Base-by-base conservation (phyloP, 2,888 invertebrate species). In the Nomada goodeniana region DNA sequence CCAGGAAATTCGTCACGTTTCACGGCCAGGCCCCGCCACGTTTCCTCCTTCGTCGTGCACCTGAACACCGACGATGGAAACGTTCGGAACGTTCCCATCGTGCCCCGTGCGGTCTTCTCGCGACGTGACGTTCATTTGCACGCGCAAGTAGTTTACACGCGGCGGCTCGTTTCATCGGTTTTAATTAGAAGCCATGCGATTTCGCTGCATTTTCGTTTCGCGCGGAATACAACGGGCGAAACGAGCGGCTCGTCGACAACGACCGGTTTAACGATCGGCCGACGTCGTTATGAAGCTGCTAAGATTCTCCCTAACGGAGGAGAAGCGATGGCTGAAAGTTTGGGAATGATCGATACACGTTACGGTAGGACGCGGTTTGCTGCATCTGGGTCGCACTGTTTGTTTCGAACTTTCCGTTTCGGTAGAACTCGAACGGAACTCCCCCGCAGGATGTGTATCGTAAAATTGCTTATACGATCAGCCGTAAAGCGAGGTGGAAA, bases 101-200 rank as follows among this genome's bases (percentile, higher is more conserved):
- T 44, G 15, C 18, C 70, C 2, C 23, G 29, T 47, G 72, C 64
- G 64, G 76, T 76, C 72, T 50, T 69, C 50, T 72, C 75, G 69
- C 75, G 78, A n/a, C 64, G 68, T 55, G 68, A 64, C 84, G 75
- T 76, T 82, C 71, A 60, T 82, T 79, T 65, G 79, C 79, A 65
- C 61, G 82, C 52, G 57, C 60, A 69, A 72, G 64, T 69, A 65
- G 74, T 79, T 79, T 73, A 79, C 63, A 78, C 75, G 72, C 18
- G 83, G 55, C 75, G 63, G 61, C 53, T 63, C 77, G 69, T 69
- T 76, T 57, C 78, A 65, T 83, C 47, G 74, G 20, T 78, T 83
- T 72, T 75, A 75, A 83, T 75, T 78, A 74, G 61, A 55, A 23
- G 11, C 42, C 52, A 26, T 50, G 50, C 26, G 70, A 75, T 79